A percentile compares a stretch with the other conserved stretches of the same genome.
These are phyloP conservation scores for Leptothorax acervorum DNA, from an alignment of 2,888 invertebrate genomes.

Conservation along the genomic window DNA sequence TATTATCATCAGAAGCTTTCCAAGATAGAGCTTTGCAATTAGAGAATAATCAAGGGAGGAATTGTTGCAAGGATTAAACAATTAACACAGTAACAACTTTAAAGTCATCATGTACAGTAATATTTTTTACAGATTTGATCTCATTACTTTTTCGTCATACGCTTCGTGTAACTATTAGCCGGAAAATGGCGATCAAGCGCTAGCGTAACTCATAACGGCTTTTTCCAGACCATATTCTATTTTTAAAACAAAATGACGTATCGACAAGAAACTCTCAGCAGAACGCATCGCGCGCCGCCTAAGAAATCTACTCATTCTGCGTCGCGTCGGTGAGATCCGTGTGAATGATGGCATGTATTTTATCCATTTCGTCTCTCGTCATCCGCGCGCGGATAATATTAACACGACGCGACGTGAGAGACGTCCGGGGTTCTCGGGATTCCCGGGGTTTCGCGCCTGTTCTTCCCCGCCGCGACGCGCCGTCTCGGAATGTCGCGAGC, in stretches of 20 bases:
- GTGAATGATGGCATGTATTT: conserved; percentile 66
- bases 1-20: background rate
- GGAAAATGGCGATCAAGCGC: background rate
- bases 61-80: background rate
- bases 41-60: background rate
- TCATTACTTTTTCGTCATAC: background rate
- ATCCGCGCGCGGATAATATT: conserved; percentile 47
- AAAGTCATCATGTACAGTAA: background rate
- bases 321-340: conserved; percentile 5
- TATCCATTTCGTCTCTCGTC: conserved; percentile 65
- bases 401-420: conserved; percentile 22
- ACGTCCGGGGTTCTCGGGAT: background rate
- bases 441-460: conserved; percentile 4
- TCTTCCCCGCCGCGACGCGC: background rate
- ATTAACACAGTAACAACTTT: too few relatives aligned
- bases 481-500: conserved; percentile 43
- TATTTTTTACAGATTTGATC: background rate
- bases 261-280: conserved; percentile 61
- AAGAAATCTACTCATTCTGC: conserved; percentile 60
- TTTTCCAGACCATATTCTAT: conserved; percentile 31
- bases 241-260: conserved; percentile 57
- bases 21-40: background rate
- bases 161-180: background rate
- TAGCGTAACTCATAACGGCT: conserved; percentile 9
- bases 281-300: conserved; percentile 17